Base-by-base conservation (phyloP, 2,113 vertebrate species). In the Motacilla alba region DNA sequence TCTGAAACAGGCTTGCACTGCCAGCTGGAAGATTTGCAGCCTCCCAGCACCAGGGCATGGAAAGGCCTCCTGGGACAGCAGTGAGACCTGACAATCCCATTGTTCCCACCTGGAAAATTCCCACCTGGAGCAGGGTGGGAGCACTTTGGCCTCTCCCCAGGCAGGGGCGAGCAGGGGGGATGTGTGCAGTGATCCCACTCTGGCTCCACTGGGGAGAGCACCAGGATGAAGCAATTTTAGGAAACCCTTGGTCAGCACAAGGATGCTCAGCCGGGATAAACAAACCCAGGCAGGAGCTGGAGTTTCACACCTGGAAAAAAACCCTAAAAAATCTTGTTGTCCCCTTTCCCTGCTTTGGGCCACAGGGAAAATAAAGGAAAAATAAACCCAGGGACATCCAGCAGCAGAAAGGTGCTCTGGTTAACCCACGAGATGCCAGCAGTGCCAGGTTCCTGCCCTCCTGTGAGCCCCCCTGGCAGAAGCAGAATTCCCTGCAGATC, bases 301-400 rank as follows among this genome's bases (percentile, higher is more conserved):
- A 63, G 21, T 63, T 55, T 27, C 1, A 0, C 39, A 17, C 3
- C 0, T 0, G 9, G 77, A 58, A 86, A 67, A 62, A 64, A 26
- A 15, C 68, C 83, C 83, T 33, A 20, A 41, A 77, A 83, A 59
- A 24, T 23, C 14, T 2, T 0, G 1, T 73, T 7, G 10, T 73
- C 33, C 11, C 37, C 21, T 12, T 47, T 39, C 41, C 41, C 60
- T n/a, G 47, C 41, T 6, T 1, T 31, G 39, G 43, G n/a, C 52
- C 6, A 1, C 24, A 27, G 58, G 35, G 58, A 60, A 27, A 37
- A 27, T 18, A 60, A 60, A 55, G 56, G 17, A 39, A 14, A 75
- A 50, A n/a, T 13, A 33, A 77, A 31, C 21, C 7, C 47, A 39
- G 68, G 3, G 22, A 46, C 28, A 43, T 43, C 66, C 84, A 87